These are phyloP conservation scores for Drosophila novamexicana DNA, from an alignment of 1,140 invertebrate genomes.

Conservation along the genomic window DNA sequence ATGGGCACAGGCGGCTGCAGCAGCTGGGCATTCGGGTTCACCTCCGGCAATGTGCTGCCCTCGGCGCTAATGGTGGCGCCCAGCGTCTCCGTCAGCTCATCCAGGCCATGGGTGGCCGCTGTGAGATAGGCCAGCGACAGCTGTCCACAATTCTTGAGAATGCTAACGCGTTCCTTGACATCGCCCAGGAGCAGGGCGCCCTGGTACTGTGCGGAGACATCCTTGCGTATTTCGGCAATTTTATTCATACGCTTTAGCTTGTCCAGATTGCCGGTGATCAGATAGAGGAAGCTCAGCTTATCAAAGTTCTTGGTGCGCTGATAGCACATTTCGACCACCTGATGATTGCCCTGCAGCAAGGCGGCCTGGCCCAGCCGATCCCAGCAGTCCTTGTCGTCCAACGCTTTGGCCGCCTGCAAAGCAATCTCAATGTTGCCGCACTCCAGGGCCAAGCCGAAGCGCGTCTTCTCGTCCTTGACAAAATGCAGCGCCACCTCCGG, in stretches of 20 bases:
- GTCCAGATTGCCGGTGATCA: slow-evolving; percentile 99
- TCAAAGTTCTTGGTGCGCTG: slow-evolving; percentile 99
- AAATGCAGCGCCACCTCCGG: slow-evolving; percentile 99
- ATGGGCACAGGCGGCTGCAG: slow-evolving; percentile 95
- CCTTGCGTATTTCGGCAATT: slow-evolving; percentile 98
- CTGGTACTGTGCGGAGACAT: slow-evolving; percentile 98
- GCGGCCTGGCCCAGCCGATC: slow-evolving; percentile 98
- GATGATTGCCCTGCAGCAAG: slow-evolving; percentile 96
- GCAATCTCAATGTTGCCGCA: slow-evolving; percentile 99
- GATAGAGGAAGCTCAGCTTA: slow-evolving; percentile 98
- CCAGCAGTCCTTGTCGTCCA: slow-evolving; percentile 98
- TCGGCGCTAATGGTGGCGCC: slow-evolving; percentile 88
- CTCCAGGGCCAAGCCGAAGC: slow-evolving; percentile 97
- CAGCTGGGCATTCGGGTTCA: slow-evolving; percentile 91
- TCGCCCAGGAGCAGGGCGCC: slow-evolving; percentile 96
- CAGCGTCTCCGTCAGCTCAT: slow-evolving; percentile 90
- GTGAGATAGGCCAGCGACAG: slow-evolving; percentile 95
- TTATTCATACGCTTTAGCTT: slow-evolving; percentile 99
- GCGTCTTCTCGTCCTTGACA: slow-evolving; percentile 99
- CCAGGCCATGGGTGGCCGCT: slow-evolving; percentile 96
- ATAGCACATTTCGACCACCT: slow-evolving; percentile 99
- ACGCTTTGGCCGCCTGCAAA: slow-evolving; percentile 95
- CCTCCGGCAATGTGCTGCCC: slow-evolving; percentile 89
- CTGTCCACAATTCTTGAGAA: slow-evolving; percentile 92
- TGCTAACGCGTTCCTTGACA: slow-evolving; percentile 94